These are phyloP conservation scores for Leptodactylus fallax DNA, from an alignment of 2,797 vertebrate species.

Conservation along the genomic window DNA sequence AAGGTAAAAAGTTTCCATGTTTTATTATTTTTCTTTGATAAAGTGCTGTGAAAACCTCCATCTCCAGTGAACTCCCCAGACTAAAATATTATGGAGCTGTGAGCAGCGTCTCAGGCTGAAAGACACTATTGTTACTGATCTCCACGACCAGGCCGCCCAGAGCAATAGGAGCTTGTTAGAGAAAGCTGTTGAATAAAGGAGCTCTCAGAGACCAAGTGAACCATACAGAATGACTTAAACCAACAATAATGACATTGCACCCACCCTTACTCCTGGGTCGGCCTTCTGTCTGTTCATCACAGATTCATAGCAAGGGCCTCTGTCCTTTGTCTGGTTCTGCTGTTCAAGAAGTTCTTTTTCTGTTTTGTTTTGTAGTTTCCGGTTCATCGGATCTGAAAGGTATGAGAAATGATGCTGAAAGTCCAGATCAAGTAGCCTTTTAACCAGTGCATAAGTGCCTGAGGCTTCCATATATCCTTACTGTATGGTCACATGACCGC, in stretches of 20 bases:
- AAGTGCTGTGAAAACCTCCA: slow-evolving; percentile 35
- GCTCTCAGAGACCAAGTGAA: slow-evolving; percentile 88
- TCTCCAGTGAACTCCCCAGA: slow-evolving; percentile 27
- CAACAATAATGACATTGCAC: slow-evolving; percentile 88
- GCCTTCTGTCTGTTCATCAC: slow-evolving; percentile 70
- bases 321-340: slow-evolving; percentile 63
- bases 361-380: slow-evolving; percentile 66
- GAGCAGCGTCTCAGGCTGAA: slow-evolving; percentile 70
- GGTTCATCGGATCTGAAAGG: slow-evolving; percentile 71
- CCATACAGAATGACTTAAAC: slow-evolving; percentile 94
- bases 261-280: slow-evolving; percentile 66
- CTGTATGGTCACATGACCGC: slow-evolving; percentile 48
- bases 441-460: slow-evolving; percentile 56
- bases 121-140: slow-evolving; percentile 74
- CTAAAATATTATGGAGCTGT: slow-evolving; percentile 62
- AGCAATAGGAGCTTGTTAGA: slow-evolving; percentile 75
- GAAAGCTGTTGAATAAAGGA: slow-evolving; percentile 87
- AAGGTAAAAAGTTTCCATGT: neutral
- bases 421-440: slow-evolving; percentile 74
- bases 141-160: slow-evolving; percentile 69
- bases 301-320: slow-evolving; percentile 72
- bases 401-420: slow-evolving; percentile 70
- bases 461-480: slow-evolving; percentile 30
- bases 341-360: slow-evolving; percentile 68
- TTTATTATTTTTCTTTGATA: slow-evolving; percentile 28